Base-by-base conservation (phyloP, 2,113 vertebrate species). In the Stegastes partitus region DNA sequence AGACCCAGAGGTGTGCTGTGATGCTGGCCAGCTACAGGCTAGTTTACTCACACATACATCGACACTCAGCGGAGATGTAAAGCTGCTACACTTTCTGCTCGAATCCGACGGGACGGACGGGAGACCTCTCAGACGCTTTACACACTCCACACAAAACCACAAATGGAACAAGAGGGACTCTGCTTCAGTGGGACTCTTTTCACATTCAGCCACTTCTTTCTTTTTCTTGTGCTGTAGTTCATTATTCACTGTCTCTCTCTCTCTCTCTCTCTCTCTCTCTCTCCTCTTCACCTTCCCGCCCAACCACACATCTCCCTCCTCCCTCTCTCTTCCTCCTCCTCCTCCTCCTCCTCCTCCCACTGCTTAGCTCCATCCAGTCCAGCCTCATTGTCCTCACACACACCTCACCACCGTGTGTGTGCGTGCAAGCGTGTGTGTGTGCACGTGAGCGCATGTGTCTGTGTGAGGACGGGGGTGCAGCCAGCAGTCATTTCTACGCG, bases 301-400 rank as follows among this genome's bases (percentile, higher is more conserved):
- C 73, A 85, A 83, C 79, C 88, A 63, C 66, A 74, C 84, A 81
- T 90, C 84, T 83, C 80, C 79, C 75, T 67, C 55, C 42, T 62
- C 44, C 54, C 73, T 31, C 59, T 58, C 55, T 68, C 74, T 34
- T 74, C 74, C 64, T 72, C 42, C 71, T 73, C 68, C 72, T 64
- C 25, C 67, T 69, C 51, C 64, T 83, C 26, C 78, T 81, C 55
- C 70, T 74, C 15, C 81, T 74, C 71, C 77, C 26, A 59, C 83
- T 78, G 77, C 86, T 77, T 66, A 82, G 82, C 91, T 91, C 86
- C 81, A 80, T 88, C 91, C 78, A 89, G 72, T 89, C 81, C 87
- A 68, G 81, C 77, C 90, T 90, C 91, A 94, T 94, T 94, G 93
- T 94, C 89, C 87, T 85, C 74, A 50, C 77, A 72, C 90, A 90